These are phyloP conservation scores for Scomber japonicus DNA, from an alignment of 2,113 vertebrate species.

Conservation along the genomic window DNA sequence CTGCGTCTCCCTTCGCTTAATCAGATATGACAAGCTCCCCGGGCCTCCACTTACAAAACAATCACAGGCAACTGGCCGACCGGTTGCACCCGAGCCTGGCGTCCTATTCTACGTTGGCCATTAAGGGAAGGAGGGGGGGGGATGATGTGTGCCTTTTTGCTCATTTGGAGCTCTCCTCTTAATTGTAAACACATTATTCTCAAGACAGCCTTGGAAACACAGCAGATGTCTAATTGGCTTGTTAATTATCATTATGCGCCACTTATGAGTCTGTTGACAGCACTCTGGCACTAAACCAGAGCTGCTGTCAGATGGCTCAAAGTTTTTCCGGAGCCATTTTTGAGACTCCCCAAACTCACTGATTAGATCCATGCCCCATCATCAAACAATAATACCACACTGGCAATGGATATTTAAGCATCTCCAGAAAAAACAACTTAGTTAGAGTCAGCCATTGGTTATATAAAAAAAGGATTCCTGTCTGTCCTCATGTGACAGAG, in stretches of 20 bases:
- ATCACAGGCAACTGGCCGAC: constrained; percentile 36
- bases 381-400: constrained; percentile 35
- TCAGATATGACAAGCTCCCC: constrained; percentile 72
- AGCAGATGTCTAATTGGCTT: constrained; percentile 78
- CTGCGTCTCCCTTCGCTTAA: constrained; percentile 58
- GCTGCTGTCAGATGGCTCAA: constrained; percentile 65
- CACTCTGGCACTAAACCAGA: constrained; percentile 54
- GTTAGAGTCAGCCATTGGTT: not conserved
- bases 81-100: constrained; percentile 12
- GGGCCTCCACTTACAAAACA: constrained; percentile 52
- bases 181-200: constrained; percentile 65
- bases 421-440: constrained; percentile 10
- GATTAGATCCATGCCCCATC: constrained; percentile 46
- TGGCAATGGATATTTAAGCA: constrained; percentile 27
- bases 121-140: not conserved
- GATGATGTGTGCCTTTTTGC: constrained; percentile 49
- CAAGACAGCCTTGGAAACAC: constrained; percentile 61
- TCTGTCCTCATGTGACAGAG: constrained; percentile 3
- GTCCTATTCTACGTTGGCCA: constrained; percentile 33
- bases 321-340: constrained; percentile 21
- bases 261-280: constrained; percentile 62
- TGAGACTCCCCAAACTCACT: constrained; percentile 28
- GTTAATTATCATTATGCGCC: constrained; percentile 74
- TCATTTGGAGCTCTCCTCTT: constrained; percentile 53
- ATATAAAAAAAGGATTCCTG: not conserved